Base-by-base conservation (phyloP, 2,113 vertebrate species). In the Labrus mixtus region DNA sequence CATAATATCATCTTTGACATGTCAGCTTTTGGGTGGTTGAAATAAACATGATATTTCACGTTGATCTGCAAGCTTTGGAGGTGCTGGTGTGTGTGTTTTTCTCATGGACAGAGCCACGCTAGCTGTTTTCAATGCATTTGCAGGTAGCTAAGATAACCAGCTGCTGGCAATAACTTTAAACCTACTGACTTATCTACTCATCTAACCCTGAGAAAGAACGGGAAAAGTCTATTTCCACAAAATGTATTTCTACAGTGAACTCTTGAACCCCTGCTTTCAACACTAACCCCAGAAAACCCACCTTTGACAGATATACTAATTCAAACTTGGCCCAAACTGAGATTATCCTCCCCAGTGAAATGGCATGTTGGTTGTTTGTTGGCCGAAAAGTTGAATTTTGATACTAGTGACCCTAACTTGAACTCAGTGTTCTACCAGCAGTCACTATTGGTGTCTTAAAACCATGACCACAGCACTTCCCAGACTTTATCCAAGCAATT, bases 401-500 rank as follows among this genome's bases (percentile, higher is more conserved):
- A 50, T 48, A 65, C 17, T 8, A 23, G 16, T 25, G 58, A n/a
- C 43, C 23, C 2, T 19, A 50, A 22, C 45, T 60, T 53, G 25
- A 23, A 59, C 45, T 8, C 39, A 25, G 10, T 45, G 33, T 43
- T 19, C 45, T 33, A 4, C 33, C 13, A 58, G 19, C 59, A 29
- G 39, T 58, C 23, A 22, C 46, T 62, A 22, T 58, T 37, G 13
- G 55, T 70, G 48, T 60, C 22, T 53, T 60, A 37, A 23, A 68
- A 66, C 36, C 19, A 13, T 39, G 58, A 68, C 55, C 36, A 17
- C 4, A 11, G 22, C 13, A 10, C 72, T 68, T 79, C 67, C 71
- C 22, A 7, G 25, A 70, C 60, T 19, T 66, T 25, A 50, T 79
- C 64, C 65, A 39, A 68, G 43, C 19, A 43, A 15, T 41, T 69